phyloP scores from a whole-genome alignment of 1,140 invertebrate species.

The Acyrthosiphon pisum region DNA sequence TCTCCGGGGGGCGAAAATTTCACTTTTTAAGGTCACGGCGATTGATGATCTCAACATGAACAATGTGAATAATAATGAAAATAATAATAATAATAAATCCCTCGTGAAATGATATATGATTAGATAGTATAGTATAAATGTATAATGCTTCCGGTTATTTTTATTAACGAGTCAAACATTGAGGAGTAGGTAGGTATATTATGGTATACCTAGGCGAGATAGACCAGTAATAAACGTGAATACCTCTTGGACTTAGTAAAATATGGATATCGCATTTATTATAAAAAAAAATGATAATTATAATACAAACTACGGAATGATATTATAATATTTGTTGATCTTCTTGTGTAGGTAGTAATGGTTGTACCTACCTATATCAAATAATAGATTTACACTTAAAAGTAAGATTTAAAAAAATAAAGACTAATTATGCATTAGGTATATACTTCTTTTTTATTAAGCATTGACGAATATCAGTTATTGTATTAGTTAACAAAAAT shows the following conservation, averaged over 20 bases:
- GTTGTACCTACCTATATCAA: neutral
- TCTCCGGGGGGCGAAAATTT: constrained; percentile 49
- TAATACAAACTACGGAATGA: neutral
- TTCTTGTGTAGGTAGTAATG: neutral
- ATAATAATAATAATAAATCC: constrained; percentile 32
- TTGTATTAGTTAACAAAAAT: neutral
- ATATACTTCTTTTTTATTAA: neutral
- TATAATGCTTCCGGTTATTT: constrained; percentile 9
- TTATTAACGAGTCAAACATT: neutral
- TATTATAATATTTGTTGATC: neutral
- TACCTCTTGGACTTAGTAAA: neutral
- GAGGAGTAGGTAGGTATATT: neutral
- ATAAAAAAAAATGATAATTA: neutral
- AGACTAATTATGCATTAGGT: neutral
- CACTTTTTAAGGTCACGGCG: constrained; percentile 50
- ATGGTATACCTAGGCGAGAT: neutral
- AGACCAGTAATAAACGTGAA: neutral
- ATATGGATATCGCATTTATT: neutral
- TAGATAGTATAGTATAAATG: constrained; percentile 1
- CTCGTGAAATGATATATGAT: constrained; percentile 29
- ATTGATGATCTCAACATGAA: constrained; percentile 41
- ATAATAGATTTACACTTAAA: neutral
- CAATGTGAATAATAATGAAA: constrained; percentile 38
- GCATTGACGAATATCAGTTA: neutral
- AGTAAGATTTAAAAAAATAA: neutral